phyloP scores from a whole-genome alignment of 64 coral and sea anemone species.

The Acropora tenuis region DNA sequence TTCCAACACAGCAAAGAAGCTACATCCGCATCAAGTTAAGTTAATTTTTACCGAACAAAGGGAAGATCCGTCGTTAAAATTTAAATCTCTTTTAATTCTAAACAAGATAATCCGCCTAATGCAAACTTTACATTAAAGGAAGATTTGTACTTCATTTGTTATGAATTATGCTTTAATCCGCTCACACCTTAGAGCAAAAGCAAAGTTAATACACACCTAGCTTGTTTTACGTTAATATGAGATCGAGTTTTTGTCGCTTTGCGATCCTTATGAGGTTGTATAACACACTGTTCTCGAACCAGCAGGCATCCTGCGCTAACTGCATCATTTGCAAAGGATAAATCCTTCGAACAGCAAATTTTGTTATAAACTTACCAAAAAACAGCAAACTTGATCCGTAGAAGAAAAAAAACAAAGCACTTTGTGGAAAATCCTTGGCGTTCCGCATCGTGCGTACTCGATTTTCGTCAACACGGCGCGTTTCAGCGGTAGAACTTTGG shows the following conservation, averaged over 20 bases:
- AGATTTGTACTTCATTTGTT: slow-evolving; percentile 3
- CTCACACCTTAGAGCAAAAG: not conserved
- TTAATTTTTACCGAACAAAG: slow-evolving; percentile 12
- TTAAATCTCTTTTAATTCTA: slow-evolving; percentile 12
- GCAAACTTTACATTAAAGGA: slow-evolving; percentile 17
- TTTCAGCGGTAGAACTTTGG: not conserved
- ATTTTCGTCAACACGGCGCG: not conserved
- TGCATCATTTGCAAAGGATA: not conserved
- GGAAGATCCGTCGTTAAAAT: not conserved
- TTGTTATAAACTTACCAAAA: not conserved
- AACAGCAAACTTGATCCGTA: slow-evolving; percentile 29
- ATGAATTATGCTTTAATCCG: not conserved
- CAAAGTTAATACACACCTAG: not conserved
- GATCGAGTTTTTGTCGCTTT: not conserved
- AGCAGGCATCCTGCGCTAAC: slow-evolving; percentile 5
- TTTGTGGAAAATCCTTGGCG: not conserved
- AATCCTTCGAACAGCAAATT: not conserved
- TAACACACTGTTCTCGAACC: not conserved
- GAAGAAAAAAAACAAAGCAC: not conserved
- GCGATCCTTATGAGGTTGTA: not conserved
- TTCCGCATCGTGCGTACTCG: not conserved
- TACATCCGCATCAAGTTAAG: slow-evolving; percentile 11
- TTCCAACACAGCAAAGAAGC: not conserved
- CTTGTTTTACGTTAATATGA: not conserved
- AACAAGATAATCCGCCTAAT: slow-evolving; percentile 17